Percentiles rank a stretch among this genome's conserved stretches.
phyloP scores from a whole-genome alignment of 2,888 invertebrate species.

The Pterobdella sp. region DNA sequence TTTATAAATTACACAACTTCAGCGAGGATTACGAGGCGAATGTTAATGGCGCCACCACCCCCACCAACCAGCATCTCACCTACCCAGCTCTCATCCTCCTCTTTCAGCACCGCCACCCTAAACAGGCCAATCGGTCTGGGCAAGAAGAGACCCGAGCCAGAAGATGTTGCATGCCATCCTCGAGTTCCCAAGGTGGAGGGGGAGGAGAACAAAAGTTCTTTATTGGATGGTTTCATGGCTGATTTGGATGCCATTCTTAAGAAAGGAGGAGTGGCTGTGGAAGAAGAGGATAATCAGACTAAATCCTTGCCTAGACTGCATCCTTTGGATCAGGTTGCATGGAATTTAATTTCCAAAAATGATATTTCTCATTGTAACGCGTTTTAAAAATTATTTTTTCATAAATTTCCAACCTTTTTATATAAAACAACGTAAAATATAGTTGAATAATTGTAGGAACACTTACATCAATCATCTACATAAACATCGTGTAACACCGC shows the following conservation, averaged over 20 bases:
- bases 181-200: background rate
- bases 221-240: slow-evolving; percentile 20
- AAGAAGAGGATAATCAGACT: background rate
- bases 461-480: background rate
- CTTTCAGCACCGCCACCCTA: background rate
- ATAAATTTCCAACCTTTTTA: no score
- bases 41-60: slow-evolving; percentile 24
- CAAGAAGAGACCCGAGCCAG: background rate
- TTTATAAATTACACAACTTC: no score
- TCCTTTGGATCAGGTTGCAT: background rate
- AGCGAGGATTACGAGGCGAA: slow-evolving; percentile 12
- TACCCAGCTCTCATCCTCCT: background rate
- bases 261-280: slow-evolving; percentile 6
- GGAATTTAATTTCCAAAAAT: no score
- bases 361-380: no score
- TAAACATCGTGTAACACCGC: background rate
- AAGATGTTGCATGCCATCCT: background rate
- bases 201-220: background rate
- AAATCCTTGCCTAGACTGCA: slow-evolving; percentile 15
- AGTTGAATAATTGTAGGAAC: no score
- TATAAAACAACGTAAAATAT: no score
- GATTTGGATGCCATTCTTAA: slow-evolving; percentile 25
- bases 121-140: background rate
- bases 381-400: no score
- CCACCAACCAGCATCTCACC: slow-evolving; percentile 15